Conservation (phyloP, 2,113 vertebrate species). For the Gulo gulo region DNA sequence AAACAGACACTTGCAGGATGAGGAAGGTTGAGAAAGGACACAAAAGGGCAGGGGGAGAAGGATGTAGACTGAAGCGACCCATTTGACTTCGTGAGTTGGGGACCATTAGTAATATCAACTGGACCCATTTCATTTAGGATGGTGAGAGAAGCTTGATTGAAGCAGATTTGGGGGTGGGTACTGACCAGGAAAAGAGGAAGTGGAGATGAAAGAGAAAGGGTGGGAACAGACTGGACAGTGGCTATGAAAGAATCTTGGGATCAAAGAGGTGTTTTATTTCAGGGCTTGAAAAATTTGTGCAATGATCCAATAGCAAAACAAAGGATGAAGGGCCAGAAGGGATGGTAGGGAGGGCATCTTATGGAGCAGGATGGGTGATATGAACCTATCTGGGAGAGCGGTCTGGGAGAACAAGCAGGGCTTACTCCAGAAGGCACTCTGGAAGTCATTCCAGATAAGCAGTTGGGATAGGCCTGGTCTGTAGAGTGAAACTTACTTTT, state of each 20-base stretch:
- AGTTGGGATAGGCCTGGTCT: not conserved
- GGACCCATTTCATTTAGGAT: not conserved
- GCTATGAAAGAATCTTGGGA: not conserved
- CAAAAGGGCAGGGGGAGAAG: not conserved
- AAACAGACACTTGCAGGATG: not conserved
- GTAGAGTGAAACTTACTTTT: not conserved
- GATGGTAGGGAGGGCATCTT: not conserved
- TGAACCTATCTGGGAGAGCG: not conserved
- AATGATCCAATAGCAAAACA: not conserved
- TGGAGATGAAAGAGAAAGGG: not conserved
- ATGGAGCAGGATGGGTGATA: not conserved
- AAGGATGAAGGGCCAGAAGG: not conserved
- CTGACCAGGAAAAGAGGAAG: not conserved
- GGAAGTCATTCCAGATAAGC: not conserved
- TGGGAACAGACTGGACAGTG: not conserved
- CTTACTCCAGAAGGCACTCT: not conserved
- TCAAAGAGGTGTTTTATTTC: not conserved
- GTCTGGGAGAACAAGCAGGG: not conserved
- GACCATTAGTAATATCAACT: not conserved
- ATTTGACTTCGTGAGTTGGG: not conserved
- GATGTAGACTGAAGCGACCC: not conserved
- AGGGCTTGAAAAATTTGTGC: not conserved
- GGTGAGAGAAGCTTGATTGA: not conserved
- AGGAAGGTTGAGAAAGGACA: not conserved
- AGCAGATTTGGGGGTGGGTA: not conserved